phyloP scores from a whole-genome alignment of 2,113 vertebrate genomes.

The Symphodus melops region DNA sequence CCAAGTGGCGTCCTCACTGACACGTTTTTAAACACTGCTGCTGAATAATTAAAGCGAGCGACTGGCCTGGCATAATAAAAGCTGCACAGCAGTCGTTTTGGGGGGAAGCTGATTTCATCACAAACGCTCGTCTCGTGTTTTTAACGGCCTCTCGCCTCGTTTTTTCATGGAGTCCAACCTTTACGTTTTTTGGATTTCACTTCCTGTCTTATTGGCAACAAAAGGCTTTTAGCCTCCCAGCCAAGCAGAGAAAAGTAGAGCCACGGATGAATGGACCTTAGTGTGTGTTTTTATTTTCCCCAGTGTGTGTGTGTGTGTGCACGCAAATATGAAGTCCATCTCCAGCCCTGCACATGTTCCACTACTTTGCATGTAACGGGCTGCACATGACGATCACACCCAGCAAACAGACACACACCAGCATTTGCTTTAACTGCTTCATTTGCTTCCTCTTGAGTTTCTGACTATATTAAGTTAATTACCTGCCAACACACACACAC shows the following conservation, averaged over 20 bases:
- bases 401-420: not conserved
- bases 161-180: slow-evolving; percentile 3
- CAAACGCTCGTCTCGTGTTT: not conserved
- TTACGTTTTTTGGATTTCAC: slow-evolving; percentile 4
- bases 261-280: not conserved
- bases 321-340: slow-evolving; percentile 14
- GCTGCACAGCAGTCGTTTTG: not conserved
- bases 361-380: slow-evolving; percentile 26
- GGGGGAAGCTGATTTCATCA: slow-evolving; percentile 10
- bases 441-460: slow-evolving; percentile 38
- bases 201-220: not conserved
- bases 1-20: slow-evolving; percentile 29
- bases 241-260: not conserved
- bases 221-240: not conserved
- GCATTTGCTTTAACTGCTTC: slow-evolving; percentile 7
- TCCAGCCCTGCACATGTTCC: slow-evolving; percentile 23
- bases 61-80: slow-evolving; percentile 9
- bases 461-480: slow-evolving; percentile 55
- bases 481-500: slow-evolving; percentile 13
- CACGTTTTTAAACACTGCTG: slow-evolving; percentile 13
- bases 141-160: slow-evolving; percentile 13
- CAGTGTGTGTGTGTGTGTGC: not conserved
- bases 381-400: not conserved
- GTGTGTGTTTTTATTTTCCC: slow-evolving; percentile 5
- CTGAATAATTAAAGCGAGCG: slow-evolving; percentile 31